Percentiles rank a stretch among this genome's conserved stretches.
Evolutionary conservation across 1,140 invertebrate species (phyloP).

Genomic region (Drosophila dunni): DNA sequence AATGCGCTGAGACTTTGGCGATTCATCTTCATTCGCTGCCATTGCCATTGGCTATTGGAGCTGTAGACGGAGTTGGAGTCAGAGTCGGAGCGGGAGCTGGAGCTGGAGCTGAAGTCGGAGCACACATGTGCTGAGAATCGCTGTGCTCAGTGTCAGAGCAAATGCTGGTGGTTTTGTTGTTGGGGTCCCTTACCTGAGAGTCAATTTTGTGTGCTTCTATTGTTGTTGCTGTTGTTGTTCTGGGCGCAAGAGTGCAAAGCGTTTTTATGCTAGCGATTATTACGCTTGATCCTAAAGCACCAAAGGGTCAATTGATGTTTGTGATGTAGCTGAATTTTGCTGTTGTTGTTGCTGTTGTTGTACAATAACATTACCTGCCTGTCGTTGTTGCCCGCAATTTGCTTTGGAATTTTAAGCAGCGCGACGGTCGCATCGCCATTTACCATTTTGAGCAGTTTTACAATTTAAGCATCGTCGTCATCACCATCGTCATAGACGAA

Average conservation of each 20-base stretch:
- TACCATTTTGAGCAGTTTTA: slow-evolving; percentile 51
- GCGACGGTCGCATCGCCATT: slow-evolving; percentile 54
- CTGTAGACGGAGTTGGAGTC: slow-evolving; percentile 20
- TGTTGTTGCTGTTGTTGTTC: slow-evolving; percentile 37
- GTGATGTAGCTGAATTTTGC: slow-evolving; percentile 78
- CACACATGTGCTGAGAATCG: slow-evolving; percentile 34
- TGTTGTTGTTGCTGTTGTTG: no score
- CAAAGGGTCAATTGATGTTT: slow-evolving; percentile 84
- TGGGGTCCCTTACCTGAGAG: slow-evolving; percentile 27
- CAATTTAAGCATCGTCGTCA: slow-evolving; percentile 18
- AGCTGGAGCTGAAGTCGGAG: background rate
- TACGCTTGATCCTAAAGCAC: slow-evolving; percentile 84
- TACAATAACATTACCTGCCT: slow-evolving; percentile 41
- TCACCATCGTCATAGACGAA: slow-evolving; percentile 43
- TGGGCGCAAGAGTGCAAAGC: slow-evolving; percentile 79
- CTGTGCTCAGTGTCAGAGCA: slow-evolving; percentile 29
- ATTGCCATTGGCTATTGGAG: slow-evolving; percentile 48
- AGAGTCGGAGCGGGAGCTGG: background rate
- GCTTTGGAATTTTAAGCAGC: slow-evolving; percentile 84
- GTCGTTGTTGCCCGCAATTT: slow-evolving; percentile 72
- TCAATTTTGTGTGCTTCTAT: background rate
- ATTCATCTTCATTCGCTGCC: slow-evolving; percentile 53
- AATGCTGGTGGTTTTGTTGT: background rate
- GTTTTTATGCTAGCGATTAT: slow-evolving; percentile 84
- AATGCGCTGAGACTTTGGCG: slow-evolving; percentile 50